Percentiles rank a stretch among this genome's conserved stretches.
phyloP scores from a whole-genome alignment of 2,888 invertebrate species.

The Malthinus flaveolus region DNA sequence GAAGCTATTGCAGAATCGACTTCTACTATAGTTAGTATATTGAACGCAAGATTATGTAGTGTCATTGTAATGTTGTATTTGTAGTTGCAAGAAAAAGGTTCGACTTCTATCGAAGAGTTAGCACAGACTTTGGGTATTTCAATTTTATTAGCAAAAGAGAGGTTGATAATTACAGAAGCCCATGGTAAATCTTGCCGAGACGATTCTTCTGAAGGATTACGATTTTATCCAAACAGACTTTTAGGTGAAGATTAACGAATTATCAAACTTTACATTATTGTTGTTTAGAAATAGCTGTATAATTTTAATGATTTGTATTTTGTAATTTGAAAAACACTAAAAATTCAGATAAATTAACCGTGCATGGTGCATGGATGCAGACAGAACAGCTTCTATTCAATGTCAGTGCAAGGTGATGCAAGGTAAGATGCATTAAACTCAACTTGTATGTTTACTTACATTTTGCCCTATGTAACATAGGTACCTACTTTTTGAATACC shows the following conservation, averaged over 20 bases:
- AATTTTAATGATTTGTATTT: no score
- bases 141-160: conserved; percentile 86
- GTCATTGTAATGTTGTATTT: conserved; percentile 36
- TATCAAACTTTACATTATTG: not conserved
- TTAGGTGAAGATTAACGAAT: conserved; percentile 47
- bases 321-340: no score
- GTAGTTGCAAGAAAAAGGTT: conserved; percentile 69
- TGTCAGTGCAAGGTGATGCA: no score
- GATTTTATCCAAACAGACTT: conserved; percentile 93
- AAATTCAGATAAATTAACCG: no score
- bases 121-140: conserved; percentile 84
- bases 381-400: no score
- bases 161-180: conserved; percentile 84
- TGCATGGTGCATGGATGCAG: no score
- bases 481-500: no score
- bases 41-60: not conserved
- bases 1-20: conserved; percentile 71
- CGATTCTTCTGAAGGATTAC: conserved; percentile 91
- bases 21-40: conserved; percentile 60
- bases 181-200: conserved; percentile 89
- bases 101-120: conserved; percentile 83
- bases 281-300: no score
- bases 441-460: no score
- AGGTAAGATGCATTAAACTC: no score
- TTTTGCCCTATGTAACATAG: no score